A percentile compares a stretch with the other conserved stretches of the same genome.
Evolutionary conservation across 2,113 vertebrate genomes (phyloP).

Genomic region (Hiodon tergisus): DNA sequence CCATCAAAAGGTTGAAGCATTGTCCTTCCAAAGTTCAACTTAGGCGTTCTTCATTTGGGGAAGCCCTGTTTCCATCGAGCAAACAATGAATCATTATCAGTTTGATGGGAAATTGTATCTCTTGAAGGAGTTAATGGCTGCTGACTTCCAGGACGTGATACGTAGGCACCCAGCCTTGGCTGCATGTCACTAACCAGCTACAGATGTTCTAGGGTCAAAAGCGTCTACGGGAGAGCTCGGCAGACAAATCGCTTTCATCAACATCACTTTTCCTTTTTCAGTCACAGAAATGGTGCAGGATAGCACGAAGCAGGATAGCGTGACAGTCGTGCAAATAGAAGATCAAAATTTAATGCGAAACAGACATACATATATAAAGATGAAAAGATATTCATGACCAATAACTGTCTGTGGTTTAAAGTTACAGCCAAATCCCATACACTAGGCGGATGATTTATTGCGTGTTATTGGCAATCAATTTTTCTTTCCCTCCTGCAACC

Average conservation of each 20-base stretch:
- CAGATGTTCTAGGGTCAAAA: constrained; percentile 1
- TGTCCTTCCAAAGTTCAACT: too few species aligned
- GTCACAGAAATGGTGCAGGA: constrained; percentile 10
- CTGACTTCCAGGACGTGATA: too few species aligned
- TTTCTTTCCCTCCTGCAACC: constrained; percentile 13
- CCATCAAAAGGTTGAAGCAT: too few species aligned
- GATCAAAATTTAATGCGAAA: constrained; percentile 25
- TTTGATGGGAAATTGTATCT: too few species aligned
- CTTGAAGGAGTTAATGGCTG: too few species aligned
- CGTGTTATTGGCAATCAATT: constrained; percentile 33
- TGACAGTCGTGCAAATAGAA: constrained; percentile 21
- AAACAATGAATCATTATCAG: too few species aligned
- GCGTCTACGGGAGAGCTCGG: constrained; percentile 14
- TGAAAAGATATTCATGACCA: constrained; percentile 27
- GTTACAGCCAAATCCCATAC: constrained; percentile 30
- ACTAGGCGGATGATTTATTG: constrained; percentile 27
- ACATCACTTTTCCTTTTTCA: constrained; percentile 19
- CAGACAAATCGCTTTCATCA: constrained; percentile 38
- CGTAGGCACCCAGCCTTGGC: background rate
- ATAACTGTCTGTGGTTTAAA: constrained; percentile 30
- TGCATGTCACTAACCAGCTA: constrained; percentile 10
- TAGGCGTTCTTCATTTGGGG: too few species aligned
- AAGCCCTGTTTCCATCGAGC: too few species aligned
- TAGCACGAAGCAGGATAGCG: constrained; percentile 22
- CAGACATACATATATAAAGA: constrained; percentile 27